A percentile compares a stretch with the other conserved stretches of the same genome.
These are phyloP conservation scores for Coecobrya sp. DNA, from an alignment of 2,888 invertebrate genomes.

Conservation along the genomic window DNA sequence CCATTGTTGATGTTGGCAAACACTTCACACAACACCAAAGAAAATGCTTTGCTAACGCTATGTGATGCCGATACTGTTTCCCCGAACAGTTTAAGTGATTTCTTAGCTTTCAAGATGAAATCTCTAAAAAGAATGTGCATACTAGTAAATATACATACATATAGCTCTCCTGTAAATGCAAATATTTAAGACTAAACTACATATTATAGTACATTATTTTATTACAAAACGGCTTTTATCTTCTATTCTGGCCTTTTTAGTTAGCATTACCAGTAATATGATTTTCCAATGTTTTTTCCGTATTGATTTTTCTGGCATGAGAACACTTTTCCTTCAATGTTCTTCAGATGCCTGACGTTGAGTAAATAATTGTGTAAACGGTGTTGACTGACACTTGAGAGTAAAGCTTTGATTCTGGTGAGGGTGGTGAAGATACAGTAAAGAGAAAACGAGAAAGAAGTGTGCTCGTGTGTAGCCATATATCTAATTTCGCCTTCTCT, in stretches of 20 bases:
- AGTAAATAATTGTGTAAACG: conserved; percentile 71
- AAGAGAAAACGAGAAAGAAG: background rate
- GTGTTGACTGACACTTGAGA: conserved; percentile 77
- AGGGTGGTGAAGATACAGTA: conserved; percentile 17
- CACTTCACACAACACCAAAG: background rate
- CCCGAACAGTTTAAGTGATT: conserved; percentile 22
- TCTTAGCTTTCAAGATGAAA: background rate
- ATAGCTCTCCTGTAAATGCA: background rate
- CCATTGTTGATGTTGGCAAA: conserved; percentile 26
- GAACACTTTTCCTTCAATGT: conserved; percentile 34
- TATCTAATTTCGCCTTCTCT: conserved; percentile 32
- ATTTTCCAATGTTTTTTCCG: conserved; percentile 62
- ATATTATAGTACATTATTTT: background rate
- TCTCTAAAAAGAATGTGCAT: background rate
- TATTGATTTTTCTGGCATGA: conserved; percentile 72
- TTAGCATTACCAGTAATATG: conserved; percentile 48
- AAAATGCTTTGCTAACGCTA: background rate
- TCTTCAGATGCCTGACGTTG: conserved; percentile 66
- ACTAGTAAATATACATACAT: background rate
- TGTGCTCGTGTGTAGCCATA: background rate
- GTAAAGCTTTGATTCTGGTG: conserved; percentile 69
- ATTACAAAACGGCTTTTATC: conserved; percentile 17
- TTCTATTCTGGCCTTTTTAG: conserved; percentile 24
- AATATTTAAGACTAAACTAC: background rate
- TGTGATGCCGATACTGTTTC: background rate